Base-by-base conservation (phyloP, 1,140 invertebrate species). In the Drosophila neocordata region DNA sequence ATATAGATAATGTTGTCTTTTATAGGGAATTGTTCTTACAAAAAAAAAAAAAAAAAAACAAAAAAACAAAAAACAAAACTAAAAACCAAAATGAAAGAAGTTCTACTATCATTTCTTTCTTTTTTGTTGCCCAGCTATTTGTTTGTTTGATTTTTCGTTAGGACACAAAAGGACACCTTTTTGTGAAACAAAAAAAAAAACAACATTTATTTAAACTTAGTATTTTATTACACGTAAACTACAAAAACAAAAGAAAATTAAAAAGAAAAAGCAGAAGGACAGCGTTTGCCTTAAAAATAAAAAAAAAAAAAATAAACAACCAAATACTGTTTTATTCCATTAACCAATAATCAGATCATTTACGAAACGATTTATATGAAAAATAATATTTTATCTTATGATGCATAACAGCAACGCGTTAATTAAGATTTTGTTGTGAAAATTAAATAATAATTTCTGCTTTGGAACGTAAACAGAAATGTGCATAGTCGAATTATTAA, bases 181-280 rank as follows among this genome's bases (percentile, higher is more conserved):
- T 90, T 88, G 74, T 83, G 73, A 77, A 71, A 31, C 27, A 7
- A 31, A 31, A 31, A 0, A 4, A 31, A 31, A 31, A 31, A 31
- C 6, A 31, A 67, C 81, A 87, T 75, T 89, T 90, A 90, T 90
- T 84, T 88, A 87, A 48, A 87, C 88, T 89, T 89, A 90, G 84
- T 90, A 90, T 90, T 90, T 90, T 90, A 90, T 90, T 90, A 90
- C 85, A 90, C 89, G 89, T 90, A 90, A 90, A 90, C 82, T 90
- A 90, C 41, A 48, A 48, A 81, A 31, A 55, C 24, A 31, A 55
- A 31, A 15, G 27, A 55, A 15, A 55, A 55, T 66, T 73, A 81
- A 87, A 90, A 87, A 74, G 57, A 71, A 85, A 77, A 83, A 90
- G 81, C 84, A 90, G 89, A 90, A 90, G 84, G 89, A 90, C 89